These are phyloP conservation scores for Araneus ventricosus DNA, from an alignment of 1,140 invertebrate species.

Conservation along the genomic window DNA sequence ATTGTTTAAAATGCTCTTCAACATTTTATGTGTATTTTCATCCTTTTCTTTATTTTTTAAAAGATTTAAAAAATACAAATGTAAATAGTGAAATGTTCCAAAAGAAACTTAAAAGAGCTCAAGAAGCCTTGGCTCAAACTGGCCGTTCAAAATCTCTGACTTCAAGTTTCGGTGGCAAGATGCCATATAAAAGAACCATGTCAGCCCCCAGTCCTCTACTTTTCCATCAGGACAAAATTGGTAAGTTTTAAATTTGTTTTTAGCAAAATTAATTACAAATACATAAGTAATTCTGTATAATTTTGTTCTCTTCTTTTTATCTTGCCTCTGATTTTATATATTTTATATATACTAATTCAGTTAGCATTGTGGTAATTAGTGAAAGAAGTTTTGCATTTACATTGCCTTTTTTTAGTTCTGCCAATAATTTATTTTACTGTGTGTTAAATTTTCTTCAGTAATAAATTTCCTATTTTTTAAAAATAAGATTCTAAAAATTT, in stretches of 20 bases:
- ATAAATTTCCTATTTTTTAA: too few species aligned
- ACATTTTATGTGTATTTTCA: not conserved
- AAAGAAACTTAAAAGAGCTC: conserved; percentile 92
- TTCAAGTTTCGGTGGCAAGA: conserved; percentile 94
- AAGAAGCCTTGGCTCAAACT: conserved; percentile 89
- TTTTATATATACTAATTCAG: too few species aligned
- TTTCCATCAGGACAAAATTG: conserved; percentile 88
- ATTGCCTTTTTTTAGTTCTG: too few species aligned
- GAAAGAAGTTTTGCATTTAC: too few species aligned
- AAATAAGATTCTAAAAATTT: too few species aligned
- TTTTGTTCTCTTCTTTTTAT: too few species aligned
- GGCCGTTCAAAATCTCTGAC: conserved; percentile 89
- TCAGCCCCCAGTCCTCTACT: conserved; percentile 92
- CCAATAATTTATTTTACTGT: too few species aligned
- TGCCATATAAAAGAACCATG: conserved; percentile 96
- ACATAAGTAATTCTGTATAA: too few species aligned
- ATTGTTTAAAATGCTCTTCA: not conserved
- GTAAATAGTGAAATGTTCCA: conserved; percentile 92
- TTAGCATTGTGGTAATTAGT: too few species aligned
- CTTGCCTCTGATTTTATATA: too few species aligned
- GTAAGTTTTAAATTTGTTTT: conserved; percentile 81
- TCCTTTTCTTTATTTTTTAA: conserved; percentile 25
- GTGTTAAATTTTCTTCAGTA: too few species aligned
- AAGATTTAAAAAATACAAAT: conserved; percentile 94
- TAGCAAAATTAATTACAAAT: too few species aligned